phyloP scores from a whole-genome alignment of 2,888 invertebrate genomes.

The Melinopterus prodromus region DNA sequence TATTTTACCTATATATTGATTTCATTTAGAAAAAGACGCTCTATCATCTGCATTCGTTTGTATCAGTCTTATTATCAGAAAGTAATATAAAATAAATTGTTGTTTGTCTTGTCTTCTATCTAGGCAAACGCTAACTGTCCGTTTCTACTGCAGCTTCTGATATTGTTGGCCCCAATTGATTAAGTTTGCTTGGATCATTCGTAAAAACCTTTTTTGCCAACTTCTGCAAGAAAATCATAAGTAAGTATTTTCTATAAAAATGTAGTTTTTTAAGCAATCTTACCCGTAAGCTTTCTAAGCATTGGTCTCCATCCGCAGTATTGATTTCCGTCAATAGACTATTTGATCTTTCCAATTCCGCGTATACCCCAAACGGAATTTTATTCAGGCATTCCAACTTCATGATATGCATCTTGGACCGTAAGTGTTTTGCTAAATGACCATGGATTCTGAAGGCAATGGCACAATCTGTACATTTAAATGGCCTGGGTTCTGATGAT shows the following conservation, averaged over 20 bases:
- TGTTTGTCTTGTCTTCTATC: conserved; percentile 20
- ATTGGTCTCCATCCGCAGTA: conserved; percentile 95
- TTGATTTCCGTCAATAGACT: conserved; percentile 93
- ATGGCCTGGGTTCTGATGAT: conserved; percentile 92
- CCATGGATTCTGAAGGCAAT: conserved; percentile 97
- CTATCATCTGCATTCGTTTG: conserved; percentile 46
- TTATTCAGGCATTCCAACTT: conserved; percentile 91
- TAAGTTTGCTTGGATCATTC: conserved; percentile 81
- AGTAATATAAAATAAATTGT: conserved; percentile 28
- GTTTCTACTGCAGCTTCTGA: conserved; percentile 35
- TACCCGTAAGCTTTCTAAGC: conserved; percentile 85
- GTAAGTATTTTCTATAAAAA: background rate
- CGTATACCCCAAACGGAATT: conserved; percentile 92
- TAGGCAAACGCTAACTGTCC: conserved; percentile 36
- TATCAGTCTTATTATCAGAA: conserved; percentile 50
- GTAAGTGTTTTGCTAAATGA: conserved; percentile 94
- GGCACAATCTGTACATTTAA: conserved; percentile 95
- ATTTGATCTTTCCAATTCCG: conserved; percentile 91
- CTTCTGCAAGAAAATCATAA: conserved; percentile 63
- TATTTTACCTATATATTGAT: conserved; percentile 13
- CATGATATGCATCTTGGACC: conserved; percentile 96
- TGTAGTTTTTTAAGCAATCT: conserved; percentile 33
- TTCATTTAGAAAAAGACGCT: conserved; percentile 12
- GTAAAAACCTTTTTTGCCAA: conserved; percentile 83
- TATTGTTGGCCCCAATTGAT: conserved; percentile 54